These are phyloP conservation scores for Notoglanidium macrostoma DNA, from an alignment of 2,797 vertebrate genomes.

Conservation along the genomic window DNA sequence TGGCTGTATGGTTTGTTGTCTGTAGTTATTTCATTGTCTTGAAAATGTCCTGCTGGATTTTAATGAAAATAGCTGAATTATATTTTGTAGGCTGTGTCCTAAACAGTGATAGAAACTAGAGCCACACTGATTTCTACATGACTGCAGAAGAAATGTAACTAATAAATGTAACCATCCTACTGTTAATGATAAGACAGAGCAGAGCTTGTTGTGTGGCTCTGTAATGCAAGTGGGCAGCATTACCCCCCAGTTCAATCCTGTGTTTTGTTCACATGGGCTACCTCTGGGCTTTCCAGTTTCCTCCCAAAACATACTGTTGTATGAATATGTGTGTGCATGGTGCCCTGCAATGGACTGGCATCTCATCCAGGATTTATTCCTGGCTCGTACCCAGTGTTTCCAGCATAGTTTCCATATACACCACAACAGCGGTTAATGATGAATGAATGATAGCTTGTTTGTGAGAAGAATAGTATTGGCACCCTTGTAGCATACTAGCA, in stretches of 20 bases:
- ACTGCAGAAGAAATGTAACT: neutral
- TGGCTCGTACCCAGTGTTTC: neutral
- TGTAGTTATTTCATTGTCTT: conserved; percentile 11
- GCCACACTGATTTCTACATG: neutral
- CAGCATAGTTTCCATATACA: neutral
- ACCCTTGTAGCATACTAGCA: neutral
- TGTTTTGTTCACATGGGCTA: neutral
- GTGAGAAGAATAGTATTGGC: neutral
- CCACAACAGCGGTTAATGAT: neutral
- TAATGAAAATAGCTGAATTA: conserved; percentile 39
- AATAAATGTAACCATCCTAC: neutral
- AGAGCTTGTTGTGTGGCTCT: neutral
- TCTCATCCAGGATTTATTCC: neutral
- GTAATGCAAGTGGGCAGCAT: neutral
- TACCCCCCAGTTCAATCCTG: neutral
- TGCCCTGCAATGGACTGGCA: neutral
- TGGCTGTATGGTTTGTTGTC: conserved; percentile 25
- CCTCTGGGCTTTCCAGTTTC: neutral
- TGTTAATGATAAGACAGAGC: neutral
- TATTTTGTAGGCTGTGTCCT: conserved; percentile 7
- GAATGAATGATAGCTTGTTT: conserved; percentile 10
- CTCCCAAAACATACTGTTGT: neutral
- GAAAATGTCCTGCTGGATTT: conserved; percentile 12
- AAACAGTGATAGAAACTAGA: neutral
- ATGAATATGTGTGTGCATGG: neutral